Percentiles rank a stretch among this genome's conserved stretches.
Conservation (phyloP, 2,888 invertebrate genomes). For the Agrochola lychnidis region DNA sequence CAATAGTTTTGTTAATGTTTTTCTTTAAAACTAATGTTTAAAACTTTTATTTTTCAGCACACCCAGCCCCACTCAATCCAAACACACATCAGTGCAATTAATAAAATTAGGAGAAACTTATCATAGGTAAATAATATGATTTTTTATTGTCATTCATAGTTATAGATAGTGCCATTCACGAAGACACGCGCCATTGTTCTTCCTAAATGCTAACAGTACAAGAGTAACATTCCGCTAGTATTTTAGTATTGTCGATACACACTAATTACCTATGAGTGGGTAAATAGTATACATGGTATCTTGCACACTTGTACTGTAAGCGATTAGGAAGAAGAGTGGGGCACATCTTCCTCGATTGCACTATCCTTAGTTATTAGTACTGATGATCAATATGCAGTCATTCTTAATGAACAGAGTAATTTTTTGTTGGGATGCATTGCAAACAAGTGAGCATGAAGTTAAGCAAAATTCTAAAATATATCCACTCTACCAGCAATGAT, state of each 20-base stretch:
- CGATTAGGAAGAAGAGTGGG: no score
- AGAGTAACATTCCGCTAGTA: no score
- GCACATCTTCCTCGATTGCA: no score
- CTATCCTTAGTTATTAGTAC: neutral
- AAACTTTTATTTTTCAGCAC: slow-evolving; percentile 68
- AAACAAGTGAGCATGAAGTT: neutral
- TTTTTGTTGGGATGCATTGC: neutral
- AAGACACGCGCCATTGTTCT: no score
- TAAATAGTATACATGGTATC: no score
- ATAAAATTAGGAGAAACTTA: slow-evolving; percentile 87
- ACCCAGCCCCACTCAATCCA: slow-evolving; percentile 70
- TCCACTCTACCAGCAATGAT: neutral
- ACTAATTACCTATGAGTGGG: no score
- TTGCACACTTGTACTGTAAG: no score
- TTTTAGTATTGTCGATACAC: no score
- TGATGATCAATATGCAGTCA: neutral
- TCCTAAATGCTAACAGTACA: no score
- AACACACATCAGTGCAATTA: slow-evolving; percentile 85
- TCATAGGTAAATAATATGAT: slow-evolving; percentile 80
- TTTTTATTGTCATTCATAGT: slow-evolving; percentile 18
- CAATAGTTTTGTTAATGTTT: neutral
- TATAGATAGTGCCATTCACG: no score
- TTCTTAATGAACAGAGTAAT: neutral
- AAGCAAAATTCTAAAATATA: neutral
- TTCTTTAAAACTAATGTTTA: slow-evolving; percentile 8